A percentile compares a stretch with the other conserved stretches of the same genome.
These are phyloP conservation scores for Acleris emargana DNA, from an alignment of 2,888 invertebrate genomes.

Conservation along the genomic window DNA sequence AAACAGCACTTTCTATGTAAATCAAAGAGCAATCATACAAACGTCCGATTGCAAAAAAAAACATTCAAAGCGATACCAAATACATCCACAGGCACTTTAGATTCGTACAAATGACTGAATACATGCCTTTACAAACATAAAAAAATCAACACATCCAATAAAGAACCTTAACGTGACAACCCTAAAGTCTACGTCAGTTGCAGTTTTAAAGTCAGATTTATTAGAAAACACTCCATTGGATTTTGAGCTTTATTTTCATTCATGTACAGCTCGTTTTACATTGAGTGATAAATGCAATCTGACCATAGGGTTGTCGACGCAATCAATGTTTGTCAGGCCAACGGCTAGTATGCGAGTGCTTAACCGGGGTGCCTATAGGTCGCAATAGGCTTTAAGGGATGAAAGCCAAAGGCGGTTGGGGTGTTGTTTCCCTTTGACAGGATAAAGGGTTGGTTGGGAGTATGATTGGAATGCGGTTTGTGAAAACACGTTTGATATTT, in stretches of 20 bases:
- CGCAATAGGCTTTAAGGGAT: slow-evolving; percentile 11
- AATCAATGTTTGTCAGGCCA: slow-evolving; percentile 44
- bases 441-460: slow-evolving; percentile 8
- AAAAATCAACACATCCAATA: slow-evolving; percentile 12
- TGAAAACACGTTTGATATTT: not conserved
- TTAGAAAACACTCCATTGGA: not conserved
- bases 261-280: not conserved
- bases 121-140: slow-evolving; percentile 41
- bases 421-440: slow-evolving; percentile 11
- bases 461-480: not conserved
- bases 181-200: not conserved
- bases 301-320: slow-evolving; percentile 46
- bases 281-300: slow-evolving; percentile 24
- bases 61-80: slow-evolving; percentile 64
- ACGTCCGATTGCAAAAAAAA: slow-evolving; percentile 59
- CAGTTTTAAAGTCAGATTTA: slow-evolving; percentile 7
- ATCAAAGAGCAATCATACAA: slow-evolving; percentile 33
- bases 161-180: not conserved
- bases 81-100: slow-evolving; percentile 58
- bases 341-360: slow-evolving; percentile 17
- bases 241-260: not conserved
- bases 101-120: slow-evolving; percentile 46
- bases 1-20: slow-evolving; percentile 21
- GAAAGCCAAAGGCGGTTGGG: slow-evolving; percentile 28
- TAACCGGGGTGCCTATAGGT: slow-evolving; percentile 11